Evolutionary conservation across 2,888 invertebrate genomes (phyloP).

Genomic region (Holacanthella duospinosa): DNA sequence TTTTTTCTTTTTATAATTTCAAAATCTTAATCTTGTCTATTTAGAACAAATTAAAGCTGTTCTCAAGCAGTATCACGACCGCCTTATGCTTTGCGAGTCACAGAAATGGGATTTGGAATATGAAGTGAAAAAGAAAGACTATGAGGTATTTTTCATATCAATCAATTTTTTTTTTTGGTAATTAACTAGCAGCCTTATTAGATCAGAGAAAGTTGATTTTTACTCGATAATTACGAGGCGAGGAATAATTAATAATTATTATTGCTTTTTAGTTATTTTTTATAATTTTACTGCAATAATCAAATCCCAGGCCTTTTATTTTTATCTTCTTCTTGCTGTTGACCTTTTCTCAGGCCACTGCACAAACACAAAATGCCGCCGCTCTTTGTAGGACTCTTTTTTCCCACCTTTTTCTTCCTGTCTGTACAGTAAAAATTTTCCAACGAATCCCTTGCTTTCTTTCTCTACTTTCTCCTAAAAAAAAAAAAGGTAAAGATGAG

Average conservation of each 20-base stretch:
- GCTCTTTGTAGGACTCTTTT: not conserved
- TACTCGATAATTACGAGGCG: constrained; percentile 1
- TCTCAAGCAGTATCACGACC: constrained; percentile 91
- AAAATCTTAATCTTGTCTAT: not conserved
- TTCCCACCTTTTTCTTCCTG: not conserved
- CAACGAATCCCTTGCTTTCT: too few relatives aligned
- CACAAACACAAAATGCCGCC: not conserved
- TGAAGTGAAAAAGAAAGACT: constrained; percentile 99
- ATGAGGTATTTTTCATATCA: constrained; percentile 62
- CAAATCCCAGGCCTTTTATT: not conserved
- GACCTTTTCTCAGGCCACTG: not conserved
- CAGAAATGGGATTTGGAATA: constrained; percentile 99
- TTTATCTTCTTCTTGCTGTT: constrained; percentile 1
- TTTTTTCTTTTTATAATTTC: too few relatives aligned
- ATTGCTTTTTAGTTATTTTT: not conserved
- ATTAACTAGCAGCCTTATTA: not conserved
- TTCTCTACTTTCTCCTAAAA: too few relatives aligned
- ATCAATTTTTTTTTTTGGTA: not conserved
- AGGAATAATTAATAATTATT: too few relatives aligned
- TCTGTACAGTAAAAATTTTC: too few relatives aligned
- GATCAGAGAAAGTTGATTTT: not conserved
- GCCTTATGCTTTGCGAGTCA: constrained; percentile 94
- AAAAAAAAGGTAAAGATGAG: too few relatives aligned
- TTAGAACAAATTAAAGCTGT: constrained; percentile 80
- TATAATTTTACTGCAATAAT: not conserved